Conservation (phyloP, 1,140 invertebrate genomes). For the Ephestia elutella region DNA sequence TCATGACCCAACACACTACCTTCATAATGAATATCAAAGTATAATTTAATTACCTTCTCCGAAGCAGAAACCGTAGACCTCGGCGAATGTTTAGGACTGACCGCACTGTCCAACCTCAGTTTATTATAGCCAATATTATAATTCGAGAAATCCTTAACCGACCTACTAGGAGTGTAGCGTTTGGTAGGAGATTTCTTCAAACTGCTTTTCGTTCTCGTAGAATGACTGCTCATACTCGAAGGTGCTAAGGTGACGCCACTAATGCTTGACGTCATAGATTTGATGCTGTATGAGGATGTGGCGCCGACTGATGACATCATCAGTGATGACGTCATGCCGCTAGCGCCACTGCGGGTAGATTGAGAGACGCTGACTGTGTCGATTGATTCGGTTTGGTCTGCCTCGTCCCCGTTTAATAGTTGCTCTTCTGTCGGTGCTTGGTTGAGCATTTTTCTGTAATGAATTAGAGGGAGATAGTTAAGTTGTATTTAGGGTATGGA, state of each 20-base stretch:
- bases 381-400: constrained; percentile 45
- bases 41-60: constrained; percentile 63
- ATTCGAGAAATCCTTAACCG: constrained; percentile 49
- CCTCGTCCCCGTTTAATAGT: constrained; percentile 35
- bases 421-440: constrained; percentile 63
- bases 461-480: background rate
- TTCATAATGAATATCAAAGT: too few relatives aligned
- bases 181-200: constrained; percentile 65
- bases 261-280: constrained; percentile 44
- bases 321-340: constrained; percentile 49
- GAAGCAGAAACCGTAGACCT: constrained; percentile 33
- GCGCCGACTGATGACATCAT: constrained; percentile 57
- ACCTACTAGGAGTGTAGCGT: constrained; percentile 49
- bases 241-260: constrained; percentile 57
- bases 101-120: constrained; percentile 64
- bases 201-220: constrained; percentile 62
- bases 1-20: too few relatives aligned
- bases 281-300: constrained; percentile 62
- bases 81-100: constrained; percentile 68
- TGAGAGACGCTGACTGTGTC: constrained; percentile 50
- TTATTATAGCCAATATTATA: constrained; percentile 65
- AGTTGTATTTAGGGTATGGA: background rate
- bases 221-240: constrained; percentile 57
- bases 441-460: constrained; percentile 62
- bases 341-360: constrained; percentile 50